phyloP scores from a whole-genome alignment of 1,140 invertebrate species.

The Pseudomyrmex gracilis region DNA sequence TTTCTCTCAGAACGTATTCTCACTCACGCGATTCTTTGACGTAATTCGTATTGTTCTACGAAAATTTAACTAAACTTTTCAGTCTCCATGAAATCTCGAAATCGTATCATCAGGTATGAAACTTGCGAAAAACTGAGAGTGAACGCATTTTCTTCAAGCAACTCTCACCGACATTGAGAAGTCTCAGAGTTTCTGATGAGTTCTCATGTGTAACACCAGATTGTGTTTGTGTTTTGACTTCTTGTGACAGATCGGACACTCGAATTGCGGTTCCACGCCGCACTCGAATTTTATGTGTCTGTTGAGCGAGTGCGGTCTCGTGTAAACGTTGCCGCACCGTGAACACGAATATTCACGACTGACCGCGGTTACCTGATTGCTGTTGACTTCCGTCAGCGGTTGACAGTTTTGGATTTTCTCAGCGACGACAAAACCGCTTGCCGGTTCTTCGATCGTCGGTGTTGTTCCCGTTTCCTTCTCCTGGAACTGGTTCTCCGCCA shows the following conservation, averaged over 20 bases:
- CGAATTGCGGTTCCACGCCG: slow-evolving; percentile 87
- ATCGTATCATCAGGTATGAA: not conserved
- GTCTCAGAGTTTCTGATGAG: slow-evolving; percentile 84
- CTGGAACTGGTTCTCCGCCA: slow-evolving; percentile 73
- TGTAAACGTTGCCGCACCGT: slow-evolving; percentile 87
- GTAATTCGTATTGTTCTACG: too few relatives aligned
- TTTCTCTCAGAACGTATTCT: too few relatives aligned
- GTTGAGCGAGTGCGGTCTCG: slow-evolving; percentile 87
- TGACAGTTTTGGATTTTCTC: slow-evolving; percentile 20
- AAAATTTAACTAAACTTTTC: slow-evolving; percentile 1
- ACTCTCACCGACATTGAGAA: slow-evolving; percentile 43
- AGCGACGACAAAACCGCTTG: not conserved
- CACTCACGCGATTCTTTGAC: too few relatives aligned
- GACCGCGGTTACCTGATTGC: slow-evolving; percentile 9
- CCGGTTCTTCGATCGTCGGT: not conserved
- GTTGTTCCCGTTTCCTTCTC: slow-evolving; percentile 27
- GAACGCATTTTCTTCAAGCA: not conserved
- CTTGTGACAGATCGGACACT: slow-evolving; percentile 87
- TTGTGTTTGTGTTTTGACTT: slow-evolving; percentile 88
- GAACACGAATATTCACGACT: slow-evolving; percentile 81
- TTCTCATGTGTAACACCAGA: slow-evolving; percentile 86
- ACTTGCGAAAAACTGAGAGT: not conserved
- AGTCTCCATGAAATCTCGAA: not conserved
- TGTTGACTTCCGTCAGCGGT: slow-evolving; percentile 9
- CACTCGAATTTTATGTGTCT: slow-evolving; percentile 89